phyloP scores from a whole-genome alignment of 2,113 vertebrate genomes.

The Gallinago paraguaiae region DNA sequence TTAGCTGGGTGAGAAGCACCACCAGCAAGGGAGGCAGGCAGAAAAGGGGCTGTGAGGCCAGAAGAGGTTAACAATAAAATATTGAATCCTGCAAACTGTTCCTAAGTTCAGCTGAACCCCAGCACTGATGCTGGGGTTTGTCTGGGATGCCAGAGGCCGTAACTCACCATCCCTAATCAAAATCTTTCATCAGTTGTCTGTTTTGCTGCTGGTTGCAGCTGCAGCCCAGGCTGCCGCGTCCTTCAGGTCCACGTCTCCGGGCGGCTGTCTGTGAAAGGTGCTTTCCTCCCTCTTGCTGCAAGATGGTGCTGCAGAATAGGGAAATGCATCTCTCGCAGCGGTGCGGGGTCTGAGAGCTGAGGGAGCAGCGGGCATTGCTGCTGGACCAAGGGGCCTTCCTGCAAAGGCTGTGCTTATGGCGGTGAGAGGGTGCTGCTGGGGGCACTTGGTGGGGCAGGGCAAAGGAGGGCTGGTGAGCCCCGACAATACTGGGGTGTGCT shows the following conservation, averaged over 20 bases:
- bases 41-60: background rate
- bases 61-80: background rate
- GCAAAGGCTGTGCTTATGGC: accelerated
- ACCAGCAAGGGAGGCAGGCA: background rate
- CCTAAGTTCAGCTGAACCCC: background rate
- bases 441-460: background rate
- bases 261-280: background rate
- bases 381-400: background rate
- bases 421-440: background rate
- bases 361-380: background rate
- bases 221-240: background rate
- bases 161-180: background rate
- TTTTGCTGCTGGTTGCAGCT: background rate
- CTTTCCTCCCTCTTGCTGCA: constrained; percentile 30
- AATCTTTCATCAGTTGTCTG: accelerated
- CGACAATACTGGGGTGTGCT: accelerated
- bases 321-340: background rate
- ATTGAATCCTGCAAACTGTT: background rate
- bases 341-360: background rate
- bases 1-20: background rate
- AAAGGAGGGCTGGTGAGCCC: background rate
- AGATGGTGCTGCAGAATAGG: constrained; percentile 74
- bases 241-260: background rate
- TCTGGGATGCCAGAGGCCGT: background rate
- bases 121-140: background rate